Conservation (phyloP, 1,140 invertebrate genomes). For the Saccostrea glomerata region DNA sequence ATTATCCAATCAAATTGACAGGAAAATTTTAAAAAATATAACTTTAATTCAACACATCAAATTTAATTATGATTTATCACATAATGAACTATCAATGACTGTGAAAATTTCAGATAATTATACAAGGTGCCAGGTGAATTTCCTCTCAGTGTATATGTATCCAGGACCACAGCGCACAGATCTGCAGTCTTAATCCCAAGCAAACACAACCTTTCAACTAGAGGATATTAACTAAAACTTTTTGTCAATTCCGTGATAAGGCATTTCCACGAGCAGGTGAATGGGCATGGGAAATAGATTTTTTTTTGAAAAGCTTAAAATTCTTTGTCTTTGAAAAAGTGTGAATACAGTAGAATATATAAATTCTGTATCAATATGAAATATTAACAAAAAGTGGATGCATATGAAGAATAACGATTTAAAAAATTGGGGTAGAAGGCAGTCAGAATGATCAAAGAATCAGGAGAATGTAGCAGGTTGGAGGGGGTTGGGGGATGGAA, state of each 20-base stretch:
- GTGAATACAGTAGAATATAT: too few relatives aligned
- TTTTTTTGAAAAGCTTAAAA: background rate
- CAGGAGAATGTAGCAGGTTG: background rate
- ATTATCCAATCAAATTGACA: too few relatives aligned
- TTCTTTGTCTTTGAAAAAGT: background rate
- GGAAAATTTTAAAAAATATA: too few relatives aligned
- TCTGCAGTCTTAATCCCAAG: conserved; percentile 3
- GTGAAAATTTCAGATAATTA: background rate
- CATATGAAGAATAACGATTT: background rate
- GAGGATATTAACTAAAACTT: conserved; percentile 35
- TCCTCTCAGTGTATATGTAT: background rate
- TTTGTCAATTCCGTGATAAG: conserved; percentile 28
- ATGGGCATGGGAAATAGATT: conserved; percentile 29
- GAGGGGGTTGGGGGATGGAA: too few relatives aligned
- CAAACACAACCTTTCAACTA: conserved; percentile 32
- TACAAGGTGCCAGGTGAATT: background rate
- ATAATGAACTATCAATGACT: conserved; percentile 11
- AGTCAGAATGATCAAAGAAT: background rate
- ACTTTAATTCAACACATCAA: background rate
- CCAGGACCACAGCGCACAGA: background rate
- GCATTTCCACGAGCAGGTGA: background rate
- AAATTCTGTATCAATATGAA: background rate
- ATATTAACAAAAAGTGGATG: background rate
- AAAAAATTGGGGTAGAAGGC: background rate
- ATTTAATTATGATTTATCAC: conserved; percentile 3